Conservation (phyloP, 2,888 invertebrate genomes). For the Deilephila porcellus region DNA sequence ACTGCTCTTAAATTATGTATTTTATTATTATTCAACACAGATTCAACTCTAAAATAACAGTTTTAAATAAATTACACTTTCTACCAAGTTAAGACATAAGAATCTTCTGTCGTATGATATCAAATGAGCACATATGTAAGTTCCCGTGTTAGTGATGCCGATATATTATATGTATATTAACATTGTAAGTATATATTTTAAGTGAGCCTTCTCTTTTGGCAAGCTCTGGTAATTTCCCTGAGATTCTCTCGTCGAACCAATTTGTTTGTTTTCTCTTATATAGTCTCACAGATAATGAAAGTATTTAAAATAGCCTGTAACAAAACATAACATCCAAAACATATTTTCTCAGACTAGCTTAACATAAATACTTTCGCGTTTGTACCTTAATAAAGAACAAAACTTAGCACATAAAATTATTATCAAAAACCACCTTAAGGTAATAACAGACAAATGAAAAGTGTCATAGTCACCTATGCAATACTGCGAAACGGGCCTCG, state of each 20-base stretch:
- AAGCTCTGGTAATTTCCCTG: slow-evolving; percentile 56
- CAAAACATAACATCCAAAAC: slow-evolving; percentile 48
- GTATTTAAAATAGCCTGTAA: slow-evolving; percentile 45
- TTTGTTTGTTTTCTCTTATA: background rate
- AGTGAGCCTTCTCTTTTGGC: slow-evolving; percentile 40
- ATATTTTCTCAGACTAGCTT: slow-evolving; percentile 66
- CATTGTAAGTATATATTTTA: slow-evolving; percentile 3
- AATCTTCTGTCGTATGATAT: slow-evolving; percentile 45
- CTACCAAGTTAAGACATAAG: slow-evolving; percentile 41
- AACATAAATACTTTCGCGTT: slow-evolving; percentile 71
- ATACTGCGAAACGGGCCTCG: slow-evolving; percentile 32
- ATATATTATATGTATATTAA: slow-evolving; percentile 8
- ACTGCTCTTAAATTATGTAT: slow-evolving; percentile 59
- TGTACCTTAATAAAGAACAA: slow-evolving; percentile 71
- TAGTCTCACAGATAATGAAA: slow-evolving; percentile 30
- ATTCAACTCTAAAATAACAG: slow-evolving; percentile 74
- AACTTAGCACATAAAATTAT: slow-evolving; percentile 66
- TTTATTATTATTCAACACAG: slow-evolving; percentile 77
- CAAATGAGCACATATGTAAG: slow-evolving; percentile 47
- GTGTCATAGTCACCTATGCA: slow-evolving; percentile 44
- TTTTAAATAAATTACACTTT: slow-evolving; percentile 58
- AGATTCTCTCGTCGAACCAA: slow-evolving; percentile 61
- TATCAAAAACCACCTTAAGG: slow-evolving; percentile 58
- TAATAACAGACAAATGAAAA: slow-evolving; percentile 53
- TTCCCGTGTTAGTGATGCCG: slow-evolving; percentile 9